These are phyloP conservation scores for Brachylomia viminalis DNA, from an alignment of 2,888 invertebrate species.

Conservation along the genomic window DNA sequence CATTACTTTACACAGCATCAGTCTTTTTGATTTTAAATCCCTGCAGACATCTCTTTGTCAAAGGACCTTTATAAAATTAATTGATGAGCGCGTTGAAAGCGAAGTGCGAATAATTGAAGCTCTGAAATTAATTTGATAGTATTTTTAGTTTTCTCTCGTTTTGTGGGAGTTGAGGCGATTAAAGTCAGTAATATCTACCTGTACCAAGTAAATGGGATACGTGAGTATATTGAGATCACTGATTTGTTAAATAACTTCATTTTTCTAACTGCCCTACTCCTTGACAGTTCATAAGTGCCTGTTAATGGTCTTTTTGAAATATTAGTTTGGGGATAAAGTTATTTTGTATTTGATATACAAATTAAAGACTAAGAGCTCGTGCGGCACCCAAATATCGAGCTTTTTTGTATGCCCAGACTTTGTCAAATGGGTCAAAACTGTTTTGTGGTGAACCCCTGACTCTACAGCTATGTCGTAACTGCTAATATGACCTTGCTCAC, in stretches of 20 bases:
- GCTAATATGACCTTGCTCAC: too few species aligned
- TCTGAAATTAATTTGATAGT: slow-evolving; percentile 46
- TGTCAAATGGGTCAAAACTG: too few species aligned
- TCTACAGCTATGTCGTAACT: too few species aligned
- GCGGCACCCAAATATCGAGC: too few species aligned
- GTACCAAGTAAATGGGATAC: not conserved
- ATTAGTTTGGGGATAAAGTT: too few species aligned
- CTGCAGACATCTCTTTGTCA: slow-evolving; percentile 67
- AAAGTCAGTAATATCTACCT: not conserved
- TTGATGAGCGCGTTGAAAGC: slow-evolving; percentile 60
- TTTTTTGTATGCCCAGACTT: too few species aligned
- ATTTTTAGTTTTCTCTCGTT: slow-evolving; percentile 45
- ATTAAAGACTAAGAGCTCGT: too few species aligned
- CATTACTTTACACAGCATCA: slow-evolving; percentile 73
- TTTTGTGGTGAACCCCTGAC: too few species aligned
- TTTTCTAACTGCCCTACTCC: too few species aligned
- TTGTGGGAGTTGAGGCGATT: not conserved
- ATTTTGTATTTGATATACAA: too few species aligned
- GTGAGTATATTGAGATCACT: not conserved
- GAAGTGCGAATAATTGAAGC: slow-evolving; percentile 46
- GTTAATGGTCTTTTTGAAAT: not conserved
- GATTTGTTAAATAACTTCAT: not conserved
- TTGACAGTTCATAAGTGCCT: not conserved
- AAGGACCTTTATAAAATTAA: slow-evolving; percentile 67
- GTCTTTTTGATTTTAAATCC: slow-evolving; percentile 72